Evolutionary conservation across 1,140 invertebrate species (phyloP).

Genomic region (Pseudomyrmex dendroicus): DNA sequence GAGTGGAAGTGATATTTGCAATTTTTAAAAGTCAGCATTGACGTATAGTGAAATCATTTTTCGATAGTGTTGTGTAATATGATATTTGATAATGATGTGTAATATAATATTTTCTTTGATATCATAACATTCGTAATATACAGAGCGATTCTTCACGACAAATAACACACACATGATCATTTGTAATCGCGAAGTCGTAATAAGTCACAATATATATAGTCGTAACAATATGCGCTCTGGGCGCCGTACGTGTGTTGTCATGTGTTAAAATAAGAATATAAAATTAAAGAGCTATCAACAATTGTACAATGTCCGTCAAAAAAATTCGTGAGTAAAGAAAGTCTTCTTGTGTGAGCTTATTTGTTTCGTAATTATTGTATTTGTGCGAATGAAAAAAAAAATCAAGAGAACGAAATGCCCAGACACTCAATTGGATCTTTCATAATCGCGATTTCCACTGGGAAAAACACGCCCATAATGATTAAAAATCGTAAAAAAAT

Average conservation of each 20-base stretch:
- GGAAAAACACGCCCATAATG: conserved; percentile 3
- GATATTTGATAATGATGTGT: too few species aligned
- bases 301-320: conserved; percentile 79
- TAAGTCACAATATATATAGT: neutral
- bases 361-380: neutral
- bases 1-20: neutral
- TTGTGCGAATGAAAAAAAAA: conserved; percentile 2
- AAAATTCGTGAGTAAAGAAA: conserved; percentile 55
- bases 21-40: neutral
- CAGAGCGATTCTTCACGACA: neutral
- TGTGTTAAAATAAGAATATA: conserved; percentile 78
- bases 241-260: conserved; percentile 39
- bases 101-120: neutral
- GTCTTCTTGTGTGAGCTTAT: conserved; percentile 1
- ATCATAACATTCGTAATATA: neutral
- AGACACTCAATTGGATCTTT: neutral
- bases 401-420: neutral
- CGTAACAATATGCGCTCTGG: conserved; percentile 14
- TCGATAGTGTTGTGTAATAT: too few species aligned
- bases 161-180: conserved; percentile 26
- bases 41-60: neutral
- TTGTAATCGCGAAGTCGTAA: conserved; percentile 24
- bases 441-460: too few species aligned
- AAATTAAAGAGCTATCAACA: conserved; percentile 83
- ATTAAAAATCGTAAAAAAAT: conserved; percentile 6